Base-by-base conservation (phyloP, 2,797 vertebrate genomes). In the Notamacropus eugenii region DNA sequence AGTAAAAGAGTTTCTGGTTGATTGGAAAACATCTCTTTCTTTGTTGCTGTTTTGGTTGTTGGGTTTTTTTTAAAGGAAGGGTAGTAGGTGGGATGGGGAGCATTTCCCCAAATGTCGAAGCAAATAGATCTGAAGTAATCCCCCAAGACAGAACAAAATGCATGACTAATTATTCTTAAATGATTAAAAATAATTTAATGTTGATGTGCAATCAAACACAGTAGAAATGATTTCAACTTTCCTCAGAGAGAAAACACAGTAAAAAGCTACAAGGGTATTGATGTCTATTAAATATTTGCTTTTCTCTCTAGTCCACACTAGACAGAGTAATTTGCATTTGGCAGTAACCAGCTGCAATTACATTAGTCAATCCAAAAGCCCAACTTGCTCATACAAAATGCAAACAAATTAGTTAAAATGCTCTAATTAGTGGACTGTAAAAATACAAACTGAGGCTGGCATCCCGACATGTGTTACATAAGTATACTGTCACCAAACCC, bases 361-460 rank as follows among this genome's bases (percentile, higher is more conserved):
- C 98, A 99, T 99, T 99, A 99, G 98, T 98, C 98, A 99, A 99
- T 99, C 99, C 98, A 99, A 99, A 99, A 99, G 98, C 98, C 98
- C 98, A 99, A 99, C 98, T 99, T 99, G 98, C 98, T 99, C 98
- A 99, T 99, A 98, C 98, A 99, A 99, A 99, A 99, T 99, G 99
- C 99, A 99, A 99, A 99, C 99, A 99, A 99, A 99, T 99, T 99
- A 99, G 99, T 99, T 99, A 98, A 99, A 99, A 99, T 99, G 98
- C 98, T 99, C 98, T 99, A 99, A 99, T 99, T 99, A 99, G 98
- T 98, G 98, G 98, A 98, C 98, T 99, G 98, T 98, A 98, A 99
- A 99, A 99, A 99, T 98, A 98, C 98, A 99, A 99, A 99, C 98
- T 98, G 98, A 98, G 97, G 98, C 98, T 98, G 98, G 98, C 98